phyloP scores from a whole-genome alignment of 2,113 vertebrate species.

The Athene noctua region DNA sequence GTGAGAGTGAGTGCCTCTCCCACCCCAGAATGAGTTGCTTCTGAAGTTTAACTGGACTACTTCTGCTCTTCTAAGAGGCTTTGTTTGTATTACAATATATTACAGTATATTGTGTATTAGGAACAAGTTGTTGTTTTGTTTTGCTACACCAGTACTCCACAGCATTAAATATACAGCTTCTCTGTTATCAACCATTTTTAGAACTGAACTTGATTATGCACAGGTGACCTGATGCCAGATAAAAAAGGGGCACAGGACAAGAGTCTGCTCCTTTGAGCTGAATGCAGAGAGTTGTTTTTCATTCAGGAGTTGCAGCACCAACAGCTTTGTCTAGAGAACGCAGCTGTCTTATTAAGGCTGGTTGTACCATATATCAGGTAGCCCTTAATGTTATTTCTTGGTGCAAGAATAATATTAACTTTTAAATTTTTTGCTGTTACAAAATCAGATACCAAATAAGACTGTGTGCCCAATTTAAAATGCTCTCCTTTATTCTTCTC shows the following conservation, averaged over 20 bases:
- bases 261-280: neutral
- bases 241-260: neutral
- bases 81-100: neutral
- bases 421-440: neutral
- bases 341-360: neutral
- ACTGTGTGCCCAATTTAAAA: neutral
- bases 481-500: neutral
- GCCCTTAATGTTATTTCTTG: neutral
- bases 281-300: neutral
- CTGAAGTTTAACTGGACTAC: neutral
- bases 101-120: no score
- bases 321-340: neutral
- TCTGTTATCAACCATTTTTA: neutral
- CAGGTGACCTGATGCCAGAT: neutral
- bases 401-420: neutral
- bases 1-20: neutral
- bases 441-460: neutral
- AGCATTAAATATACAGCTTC: neutral
- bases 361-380: neutral
- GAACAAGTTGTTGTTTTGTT: neutral
- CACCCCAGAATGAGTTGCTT: no score
- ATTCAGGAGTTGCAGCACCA: neutral
- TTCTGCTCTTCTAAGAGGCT: neutral
- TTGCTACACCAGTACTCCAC: neutral
- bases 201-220: neutral